Base-by-base conservation (phyloP, 2,113 vertebrate species). In the Aptenodytes forsteri region DNA sequence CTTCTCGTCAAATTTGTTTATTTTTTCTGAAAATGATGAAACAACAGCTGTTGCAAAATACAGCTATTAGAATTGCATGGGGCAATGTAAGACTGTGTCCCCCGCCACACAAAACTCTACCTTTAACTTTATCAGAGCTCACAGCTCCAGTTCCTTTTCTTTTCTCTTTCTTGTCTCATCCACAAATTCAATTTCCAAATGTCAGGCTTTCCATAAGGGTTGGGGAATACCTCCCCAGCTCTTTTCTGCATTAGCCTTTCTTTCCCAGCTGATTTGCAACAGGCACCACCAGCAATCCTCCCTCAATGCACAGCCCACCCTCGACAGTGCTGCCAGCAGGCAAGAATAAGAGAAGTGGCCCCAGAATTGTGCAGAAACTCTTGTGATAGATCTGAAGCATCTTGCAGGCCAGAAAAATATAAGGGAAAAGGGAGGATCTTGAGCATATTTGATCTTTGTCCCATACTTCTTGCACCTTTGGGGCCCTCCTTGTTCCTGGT, bases 11-110 rank as follows among this genome's bases (percentile, higher is more conserved):
- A 61, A 65, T 6, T 71, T 50, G 3, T n/a, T 87, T 52, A 11
- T 54, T 91, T 80, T 85, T 82, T 52, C 77, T 67, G 52, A 20
- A 91, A 75, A 20, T 52, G 69, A 66, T 94, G 83, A 88, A 95
- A 77, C n/a, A 73, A 69, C 36, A 81, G 65, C 36, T 89, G 38
- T 52, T 95, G 73, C 65, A 71, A 89, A 91, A 93, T 8, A 22
- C 1, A 72, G 30, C 29, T 90, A 50, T 77, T 56, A 54, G 13
- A n/a, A 36, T 58, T 77, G 56, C 16, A 26, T 0, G 9, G 46
- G 13, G 54, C 30, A 86, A 17, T 0, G 0, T 42, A 79, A 80
- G 50, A 67, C 47, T 10, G 3, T 52, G 25, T 29, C 14, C 18
- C 16, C 3, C 5, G 16, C 27, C 1, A 0, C 14, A 55, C 16